Conservation (phyloP, 2,888 invertebrate species). For the Caenorhabditis sinica region DNA sequence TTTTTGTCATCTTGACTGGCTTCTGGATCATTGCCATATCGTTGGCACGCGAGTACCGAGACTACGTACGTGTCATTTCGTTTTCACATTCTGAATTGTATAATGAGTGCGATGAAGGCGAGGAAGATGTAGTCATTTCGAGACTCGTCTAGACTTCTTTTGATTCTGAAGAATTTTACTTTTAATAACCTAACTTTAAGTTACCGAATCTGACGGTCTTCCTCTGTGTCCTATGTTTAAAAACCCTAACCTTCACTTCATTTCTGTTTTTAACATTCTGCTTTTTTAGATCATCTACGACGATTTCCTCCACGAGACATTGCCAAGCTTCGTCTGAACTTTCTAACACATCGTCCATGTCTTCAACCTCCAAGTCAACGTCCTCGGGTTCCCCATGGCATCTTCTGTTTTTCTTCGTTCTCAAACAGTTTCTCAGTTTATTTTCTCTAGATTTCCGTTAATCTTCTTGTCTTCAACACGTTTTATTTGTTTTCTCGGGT, state of each 20-base stretch:
- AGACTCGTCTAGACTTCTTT: conserved; percentile 17
- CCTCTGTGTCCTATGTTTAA: background rate
- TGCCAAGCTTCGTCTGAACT: conserved; percentile 65
- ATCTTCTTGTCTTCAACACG: conserved; percentile 23
- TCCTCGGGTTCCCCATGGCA: conserved; percentile 18
- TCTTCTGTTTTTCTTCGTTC: conserved; percentile 12
- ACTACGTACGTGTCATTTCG: conserved; percentile 67
- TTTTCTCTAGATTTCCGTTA: conserved; percentile 3
- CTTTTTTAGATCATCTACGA: conserved; percentile 68
- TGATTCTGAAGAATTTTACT: background rate
- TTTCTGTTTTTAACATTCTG: conserved; percentile 26
- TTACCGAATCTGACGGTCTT: too few species aligned
- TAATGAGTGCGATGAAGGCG: conserved; percentile 36
- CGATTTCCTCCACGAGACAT: conserved; percentile 66
- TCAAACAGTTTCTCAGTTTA: background rate
- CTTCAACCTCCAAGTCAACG: conserved; percentile 8
- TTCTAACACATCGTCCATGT: conserved; percentile 27
- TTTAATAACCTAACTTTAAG: too few species aligned
- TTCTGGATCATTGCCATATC: conserved; percentile 69
- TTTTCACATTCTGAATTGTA: conserved; percentile 50
- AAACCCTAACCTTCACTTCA: background rate
- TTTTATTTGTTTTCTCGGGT: conserved; percentile 40
- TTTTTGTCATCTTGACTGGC: conserved; percentile 65
- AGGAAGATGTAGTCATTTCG: conserved; percentile 2
- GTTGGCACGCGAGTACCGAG: conserved; percentile 68